phyloP scores from a whole-genome alignment of 2,113 vertebrate species.

The Takifugu bimaculatus region DNA sequence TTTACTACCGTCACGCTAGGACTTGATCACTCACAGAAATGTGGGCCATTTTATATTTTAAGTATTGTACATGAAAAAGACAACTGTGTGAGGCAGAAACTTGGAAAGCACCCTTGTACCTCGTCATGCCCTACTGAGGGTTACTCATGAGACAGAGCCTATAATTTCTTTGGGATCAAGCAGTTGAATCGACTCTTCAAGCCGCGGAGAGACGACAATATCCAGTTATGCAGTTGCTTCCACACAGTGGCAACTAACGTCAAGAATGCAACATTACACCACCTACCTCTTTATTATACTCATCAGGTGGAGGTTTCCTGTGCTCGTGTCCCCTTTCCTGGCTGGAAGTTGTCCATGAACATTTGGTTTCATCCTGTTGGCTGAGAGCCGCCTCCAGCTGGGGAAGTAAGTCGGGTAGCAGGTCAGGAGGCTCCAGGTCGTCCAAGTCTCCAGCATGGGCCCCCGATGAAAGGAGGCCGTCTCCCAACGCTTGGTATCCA shows the following conservation, averaged over 20 bases:
- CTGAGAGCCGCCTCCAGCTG: slow-evolving; percentile 87
- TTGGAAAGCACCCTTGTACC: too few relatives aligned
- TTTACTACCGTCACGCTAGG: too few relatives aligned
- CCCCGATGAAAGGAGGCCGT: slow-evolving; percentile 82
- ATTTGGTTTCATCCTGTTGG: slow-evolving; percentile 70
- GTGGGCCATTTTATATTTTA: too few relatives aligned
- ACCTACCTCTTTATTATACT: slow-evolving; percentile 65
- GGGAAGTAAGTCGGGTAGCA: slow-evolving; percentile 88
- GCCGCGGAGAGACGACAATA: neutral
- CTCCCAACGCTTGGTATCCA: slow-evolving; percentile 85
- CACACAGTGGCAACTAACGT: neutral
- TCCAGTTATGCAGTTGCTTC: neutral
- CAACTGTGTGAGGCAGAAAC: too few relatives aligned
- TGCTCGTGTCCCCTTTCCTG: slow-evolving; percentile 34
- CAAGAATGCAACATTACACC: slow-evolving; percentile 16
- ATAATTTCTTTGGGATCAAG: too few relatives aligned
- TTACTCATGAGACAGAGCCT: too few relatives aligned
- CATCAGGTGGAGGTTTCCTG: slow-evolving; percentile 45
- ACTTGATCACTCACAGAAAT: too few relatives aligned
- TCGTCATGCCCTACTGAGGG: too few relatives aligned
- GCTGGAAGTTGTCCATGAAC: slow-evolving; percentile 62
- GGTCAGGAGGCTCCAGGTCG: slow-evolving; percentile 84
- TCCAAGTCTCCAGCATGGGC: slow-evolving; percentile 83
- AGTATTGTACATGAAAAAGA: too few relatives aligned
- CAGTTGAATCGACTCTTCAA: too few relatives aligned